Evolutionary conservation across 2,113 vertebrate species (phyloP), one percentile per base, ranked within the genome.

Genomic region (Heterotis niloticus): DNA sequence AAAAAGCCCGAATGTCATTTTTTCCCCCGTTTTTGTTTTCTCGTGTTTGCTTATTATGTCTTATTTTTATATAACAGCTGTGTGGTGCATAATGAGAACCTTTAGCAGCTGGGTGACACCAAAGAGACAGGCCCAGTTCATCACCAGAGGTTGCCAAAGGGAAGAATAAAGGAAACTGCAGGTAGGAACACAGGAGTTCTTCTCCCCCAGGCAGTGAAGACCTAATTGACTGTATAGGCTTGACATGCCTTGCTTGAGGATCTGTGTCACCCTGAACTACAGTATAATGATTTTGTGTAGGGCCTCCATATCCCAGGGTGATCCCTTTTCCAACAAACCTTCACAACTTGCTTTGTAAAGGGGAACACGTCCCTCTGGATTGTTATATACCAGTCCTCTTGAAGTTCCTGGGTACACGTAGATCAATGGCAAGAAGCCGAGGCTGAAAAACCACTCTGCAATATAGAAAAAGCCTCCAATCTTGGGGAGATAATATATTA

Each of bases 201-300:
- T 44, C 26, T 66, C 24, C 62, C 78, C 52, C 44, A 29, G 62
- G 51, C 70, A 52, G 51, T 66, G 56, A 79, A 75, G 44, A 75
- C 60, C 70, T 75, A 75, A 75, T 75, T 75, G 62, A 65, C 64
- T 66, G 29, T 71, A 52, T 67, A 74, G 34, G 54, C 26, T 72
- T 75, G 71, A 80, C 24, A 73, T 74, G 70, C 78, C 70, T 65
- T 44, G 34, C 62, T 52, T 17, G 34, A 72, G 69, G 66, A 72
- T 72, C 67, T 14, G 71, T 79, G 78, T 74, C 70, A 65, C 78
- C 60, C 62, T 64, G 44, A 66, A 65, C 78, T 66, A 44, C 34
- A 44, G 34, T 44, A 14, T 66, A 79, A 75, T 44, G 71, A 80
- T 56, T 67, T 69, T 78, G 17, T 16, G 52, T 78, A 78, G 44